These are phyloP conservation scores for Geotrupes spiniger DNA, from an alignment of 2,888 invertebrate species.

Conservation along the genomic window DNA sequence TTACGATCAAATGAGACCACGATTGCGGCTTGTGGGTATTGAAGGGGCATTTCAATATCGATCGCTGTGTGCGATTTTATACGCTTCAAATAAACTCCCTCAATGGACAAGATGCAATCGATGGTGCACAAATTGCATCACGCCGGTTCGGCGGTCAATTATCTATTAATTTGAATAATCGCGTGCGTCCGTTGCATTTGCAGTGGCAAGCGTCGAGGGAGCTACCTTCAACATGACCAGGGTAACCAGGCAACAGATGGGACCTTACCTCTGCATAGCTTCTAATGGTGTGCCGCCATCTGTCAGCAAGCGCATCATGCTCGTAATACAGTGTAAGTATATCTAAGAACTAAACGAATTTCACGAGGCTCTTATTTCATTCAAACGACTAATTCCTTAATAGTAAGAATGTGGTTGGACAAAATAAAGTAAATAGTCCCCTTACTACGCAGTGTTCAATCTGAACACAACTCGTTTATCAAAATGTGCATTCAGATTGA, in stretches of 20 bases:
- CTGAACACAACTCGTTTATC: no score
- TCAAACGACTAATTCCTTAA: neutral
- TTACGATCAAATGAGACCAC: no score
- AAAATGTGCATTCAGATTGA: no score
- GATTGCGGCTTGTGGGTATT: no score
- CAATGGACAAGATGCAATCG: constrained; percentile 25
- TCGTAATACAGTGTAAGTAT: constrained; percentile 80
- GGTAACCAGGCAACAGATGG: constrained; percentile 73
- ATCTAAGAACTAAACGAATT: no score
- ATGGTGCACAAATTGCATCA: constrained; percentile 22
- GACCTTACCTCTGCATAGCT: constrained; percentile 73
- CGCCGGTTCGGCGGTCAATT: constrained; percentile 21
- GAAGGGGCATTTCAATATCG: no score
- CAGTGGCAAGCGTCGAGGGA: constrained; percentile 65
- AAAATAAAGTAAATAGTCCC: no score
- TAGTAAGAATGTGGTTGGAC: no score
- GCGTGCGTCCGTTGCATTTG: constrained; percentile 30
- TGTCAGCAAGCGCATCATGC: constrained; percentile 75
- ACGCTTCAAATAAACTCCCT: constrained; percentile 1
- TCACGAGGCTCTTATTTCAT: no score
- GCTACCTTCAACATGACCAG: constrained; percentile 62
- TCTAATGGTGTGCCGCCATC: constrained; percentile 80
- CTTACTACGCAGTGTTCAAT: no score
- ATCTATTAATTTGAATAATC: constrained; percentile 17
- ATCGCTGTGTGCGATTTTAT: no score